Base-by-base conservation (phyloP, 2,113 vertebrate species). In the Phodopus roborovskii region DNA sequence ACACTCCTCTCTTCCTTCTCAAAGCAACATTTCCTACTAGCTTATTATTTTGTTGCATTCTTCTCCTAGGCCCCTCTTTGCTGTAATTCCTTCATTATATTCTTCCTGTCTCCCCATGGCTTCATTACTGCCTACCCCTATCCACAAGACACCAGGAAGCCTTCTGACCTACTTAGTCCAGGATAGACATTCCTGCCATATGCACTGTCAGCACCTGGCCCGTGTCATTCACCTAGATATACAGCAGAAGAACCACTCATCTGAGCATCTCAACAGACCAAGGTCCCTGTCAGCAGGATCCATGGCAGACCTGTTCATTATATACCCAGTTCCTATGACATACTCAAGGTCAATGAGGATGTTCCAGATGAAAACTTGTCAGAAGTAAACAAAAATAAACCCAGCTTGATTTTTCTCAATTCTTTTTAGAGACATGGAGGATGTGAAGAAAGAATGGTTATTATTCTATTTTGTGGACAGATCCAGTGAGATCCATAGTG, bases 351-450 rank as follows among this genome's bases (percentile, higher is more conserved):
- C 56, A 45, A 58, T 83, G 88, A 90, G 53, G 71, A 58, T 48
- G 20, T 92, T 58, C 42, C 7, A 88, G 58, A 90, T 60, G n/a
- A 83, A 81, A 70, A 74, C 3, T 88, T 94, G 17, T 92, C 45
- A 58, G 58, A 96, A 7, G 12, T 87, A 92, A 97, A 82, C 42
- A 87, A 81, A 95, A n/a, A 92, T 81, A 94, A 83, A 79, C 26
- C 33, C 96, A 75, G 30, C 17, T 93, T 93, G 3, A 24, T 84
- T 17, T 53, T 84, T 95, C 73, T 20, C 20, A 19, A 75, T 5
- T 71, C 15, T 71, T 42, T 92, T 36, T 30, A 33, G 19, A 58
- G 19, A 39, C 6, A 4, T 1, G 7, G 42, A 20, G 16, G 16
- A 22, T 71, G 1, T 85, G 13, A 66, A 94, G 71, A 79, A 50